Conservation (phyloP, 1,140 invertebrate genomes). For the Drosophila malerkotliana region DNA sequence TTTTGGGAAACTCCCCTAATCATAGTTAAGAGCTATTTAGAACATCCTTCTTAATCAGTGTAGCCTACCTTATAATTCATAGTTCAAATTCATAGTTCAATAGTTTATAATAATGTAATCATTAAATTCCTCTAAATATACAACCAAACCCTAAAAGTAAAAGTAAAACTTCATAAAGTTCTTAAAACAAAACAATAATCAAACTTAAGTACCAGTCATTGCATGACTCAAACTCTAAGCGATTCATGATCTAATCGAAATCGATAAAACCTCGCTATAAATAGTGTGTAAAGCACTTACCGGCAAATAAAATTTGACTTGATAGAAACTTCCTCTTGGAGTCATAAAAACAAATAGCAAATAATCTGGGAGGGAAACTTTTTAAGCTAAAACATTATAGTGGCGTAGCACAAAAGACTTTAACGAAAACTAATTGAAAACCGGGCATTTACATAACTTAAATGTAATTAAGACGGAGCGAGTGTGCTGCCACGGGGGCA, state of each 20-base stretch:
- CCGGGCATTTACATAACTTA: slow-evolving; percentile 75
- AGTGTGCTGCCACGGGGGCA: slow-evolving; percentile 44
- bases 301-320: slow-evolving; percentile 9
- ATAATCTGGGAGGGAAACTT: slow-evolving; percentile 35
- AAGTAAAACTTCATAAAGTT: slow-evolving; percentile 19
- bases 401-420: slow-evolving; percentile 42
- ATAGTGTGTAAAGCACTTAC: slow-evolving; percentile 42
- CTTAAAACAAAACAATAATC: slow-evolving; percentile 1
- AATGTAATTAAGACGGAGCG: slow-evolving; percentile 62
- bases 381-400: slow-evolving; percentile 44
- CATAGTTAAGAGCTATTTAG: no score
- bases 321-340: slow-evolving; percentile 14
- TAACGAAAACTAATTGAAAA: slow-evolving; percentile 74
- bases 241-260: slow-evolving; percentile 46
- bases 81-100: no score
- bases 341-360: slow-evolving; percentile 16
- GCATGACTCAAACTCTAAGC: slow-evolving; percentile 24
- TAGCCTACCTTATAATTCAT: no score
- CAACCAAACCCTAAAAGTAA: neutral
- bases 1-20: no score
- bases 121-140: neutral
- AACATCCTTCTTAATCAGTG: no score
- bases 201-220: slow-evolving; percentile 21
- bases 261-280: slow-evolving; percentile 37
- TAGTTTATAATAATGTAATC: no score